These are phyloP conservation scores for Thomomys bottae DNA, from an alignment of 2,113 vertebrate species.

Conservation along the genomic window DNA sequence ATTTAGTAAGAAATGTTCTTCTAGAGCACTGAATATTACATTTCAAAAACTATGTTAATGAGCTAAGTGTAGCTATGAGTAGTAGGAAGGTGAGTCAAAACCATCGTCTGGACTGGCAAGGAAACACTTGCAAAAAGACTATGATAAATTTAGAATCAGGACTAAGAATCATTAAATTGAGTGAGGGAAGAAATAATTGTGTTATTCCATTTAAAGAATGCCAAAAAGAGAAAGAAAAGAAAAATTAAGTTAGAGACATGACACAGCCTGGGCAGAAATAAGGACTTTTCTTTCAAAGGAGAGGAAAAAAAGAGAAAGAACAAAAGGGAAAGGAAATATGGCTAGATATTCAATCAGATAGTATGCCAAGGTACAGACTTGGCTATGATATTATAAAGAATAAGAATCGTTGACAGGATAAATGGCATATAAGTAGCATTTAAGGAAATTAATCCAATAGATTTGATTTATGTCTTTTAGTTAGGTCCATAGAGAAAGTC, in stretches of 20 bases:
- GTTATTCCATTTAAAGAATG: neutral
- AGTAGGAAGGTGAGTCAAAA: neutral
- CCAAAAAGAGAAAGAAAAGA: neutral
- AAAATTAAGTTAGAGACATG: too few relatives aligned
- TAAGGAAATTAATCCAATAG: neutral
- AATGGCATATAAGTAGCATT: neutral
- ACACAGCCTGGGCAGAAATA: neutral
- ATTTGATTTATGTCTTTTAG: neutral
- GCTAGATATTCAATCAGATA: neutral
- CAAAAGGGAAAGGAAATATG: neutral
- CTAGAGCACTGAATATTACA: neutral
- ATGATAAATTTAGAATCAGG: neutral
- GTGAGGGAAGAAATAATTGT: rapidly evolving
- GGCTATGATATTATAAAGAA: neutral
- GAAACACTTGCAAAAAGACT: rapidly evolving
- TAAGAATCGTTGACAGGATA: neutral
- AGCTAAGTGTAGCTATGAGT: rapidly evolving
- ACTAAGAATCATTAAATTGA: neutral
- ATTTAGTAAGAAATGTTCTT: neutral
- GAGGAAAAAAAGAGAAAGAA: neutral
- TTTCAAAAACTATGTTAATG: neutral
- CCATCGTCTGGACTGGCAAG: rapidly evolving
- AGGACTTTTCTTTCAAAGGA: neutral
- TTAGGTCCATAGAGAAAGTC: neutral
- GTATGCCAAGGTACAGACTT: neutral